phyloP scores from a whole-genome alignment of 2,888 invertebrate genomes.

The Eumacrocentrus americanus region DNA sequence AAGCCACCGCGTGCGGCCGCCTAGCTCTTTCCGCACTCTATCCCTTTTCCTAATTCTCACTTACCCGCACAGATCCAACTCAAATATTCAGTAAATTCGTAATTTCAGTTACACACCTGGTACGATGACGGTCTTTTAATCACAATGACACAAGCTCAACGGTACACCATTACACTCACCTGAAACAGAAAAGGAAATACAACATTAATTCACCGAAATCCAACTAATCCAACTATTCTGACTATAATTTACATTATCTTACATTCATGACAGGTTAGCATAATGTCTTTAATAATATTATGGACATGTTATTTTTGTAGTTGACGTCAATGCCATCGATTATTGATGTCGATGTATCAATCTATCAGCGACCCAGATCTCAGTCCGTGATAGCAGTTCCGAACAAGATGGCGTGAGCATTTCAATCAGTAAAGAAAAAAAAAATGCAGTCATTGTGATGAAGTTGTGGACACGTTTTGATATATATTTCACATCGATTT shows the following conservation, averaged over 20 bases:
- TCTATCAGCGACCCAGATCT: slow-evolving; percentile 36
- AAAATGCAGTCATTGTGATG: no score
- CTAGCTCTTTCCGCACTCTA: no score
- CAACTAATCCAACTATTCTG: no score
- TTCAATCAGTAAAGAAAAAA: no score
- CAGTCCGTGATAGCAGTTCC: background rate
- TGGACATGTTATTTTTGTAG: no score
- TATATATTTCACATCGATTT: no score
- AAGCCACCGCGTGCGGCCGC: slow-evolving; percentile 10
- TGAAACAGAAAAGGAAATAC: slow-evolving; percentile 46
- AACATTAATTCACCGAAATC: no score
- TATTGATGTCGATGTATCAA: slow-evolving; percentile 25
- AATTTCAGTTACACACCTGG: slow-evolving; percentile 34
- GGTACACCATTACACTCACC: slow-evolving; percentile 44
- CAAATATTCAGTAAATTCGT: slow-evolving; percentile 41
- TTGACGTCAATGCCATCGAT: slow-evolving; percentile 23
- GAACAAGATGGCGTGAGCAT: slow-evolving; percentile 13
- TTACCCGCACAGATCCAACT: slow-evolving; percentile 6
- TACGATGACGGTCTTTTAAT: slow-evolving; percentile 30
- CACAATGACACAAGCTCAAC: slow-evolving; percentile 18
- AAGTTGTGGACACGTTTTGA: no score
- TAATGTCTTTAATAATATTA: no score
- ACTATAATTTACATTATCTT: no score
- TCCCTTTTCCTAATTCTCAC: background rate
- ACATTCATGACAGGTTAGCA: no score